Base-by-base conservation (phyloP, 2,113 vertebrate genomes). In the Falco punctatus region DNA sequence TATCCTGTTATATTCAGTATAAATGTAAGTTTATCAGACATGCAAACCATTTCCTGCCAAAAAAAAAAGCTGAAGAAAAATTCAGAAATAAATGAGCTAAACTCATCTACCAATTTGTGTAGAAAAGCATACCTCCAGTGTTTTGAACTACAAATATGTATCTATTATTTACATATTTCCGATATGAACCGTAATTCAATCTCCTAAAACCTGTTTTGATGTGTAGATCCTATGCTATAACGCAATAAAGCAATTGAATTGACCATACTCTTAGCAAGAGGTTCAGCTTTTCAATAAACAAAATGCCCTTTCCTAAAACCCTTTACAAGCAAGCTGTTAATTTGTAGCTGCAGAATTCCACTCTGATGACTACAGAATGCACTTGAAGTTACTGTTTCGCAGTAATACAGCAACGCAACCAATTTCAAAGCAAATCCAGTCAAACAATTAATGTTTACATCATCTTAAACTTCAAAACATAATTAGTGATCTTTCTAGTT, bases 401-500 rank as follows among this genome's bases (percentile, higher is more conserved):
- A 72, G 30, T 32, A 83, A 79, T 12, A 58, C 10, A 75, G 62
- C 32, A 85, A 73, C 2, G 4, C 18, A 65, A 70, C 15, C 8
- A 52, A 86, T 89, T 90, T 81, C 59, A 77, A 20, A 74, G 65
- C 61, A 91, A 90, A 95, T 66, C 27, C 65, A 79, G 48, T 38
- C 52, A 91, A 96, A 86, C 13, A 62, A 54, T 64, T 94, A 77
- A 71, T 22, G 10, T 59, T 91, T 91, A 74, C 58, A 61, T 82
- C 28, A 82, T 32, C 93, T 90, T 48, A 77, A 96, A 81, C 44
- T 81, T 84, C 71, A 57, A 82, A 92, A 91, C 32, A 64, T 83
- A 88, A 97, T 96, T 96, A 93, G 75, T 54, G n/a, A 86, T 75
- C 49, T 51, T 62, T 94, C 81, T 78, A 69, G 57, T 92, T 87